Percentiles rank a stretch among this genome's conserved stretches.
Conservation (phyloP, 2,888 invertebrate species). For the Lepeophtheirus nordmannii region DNA sequence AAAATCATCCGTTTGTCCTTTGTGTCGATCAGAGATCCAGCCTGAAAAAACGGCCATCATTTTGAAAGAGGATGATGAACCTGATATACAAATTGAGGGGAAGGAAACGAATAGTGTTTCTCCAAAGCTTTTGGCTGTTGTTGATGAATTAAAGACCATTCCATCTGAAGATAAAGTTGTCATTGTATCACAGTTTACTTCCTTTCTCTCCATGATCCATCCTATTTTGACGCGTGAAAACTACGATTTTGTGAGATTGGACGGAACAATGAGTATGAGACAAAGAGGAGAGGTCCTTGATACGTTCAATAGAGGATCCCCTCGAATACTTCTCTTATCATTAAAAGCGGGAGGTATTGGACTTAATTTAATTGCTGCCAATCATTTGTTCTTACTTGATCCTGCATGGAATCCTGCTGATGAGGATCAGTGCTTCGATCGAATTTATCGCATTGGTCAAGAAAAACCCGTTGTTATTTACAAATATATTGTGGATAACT, state of each 20-base stretch:
- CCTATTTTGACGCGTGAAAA: conserved; percentile 5
- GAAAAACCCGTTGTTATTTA: conserved; percentile 16
- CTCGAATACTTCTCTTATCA: conserved; percentile 23
- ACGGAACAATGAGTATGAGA: conserved; percentile 23
- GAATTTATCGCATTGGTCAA: conserved; percentile 25
- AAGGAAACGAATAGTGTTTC: not conserved
- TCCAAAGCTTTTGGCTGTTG: conserved; percentile 15
- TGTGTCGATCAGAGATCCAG: conserved; percentile 13
- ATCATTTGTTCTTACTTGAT: conserved; percentile 23
- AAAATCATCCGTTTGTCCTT: conserved; percentile 4
- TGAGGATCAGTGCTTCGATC: conserved; percentile 25
- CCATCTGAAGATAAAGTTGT: conserved; percentile 6
- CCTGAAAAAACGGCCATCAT: not conserved
- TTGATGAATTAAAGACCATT: conserved; percentile 5
- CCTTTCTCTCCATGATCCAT: conserved; percentile 20
- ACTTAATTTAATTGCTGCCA: conserved; percentile 23
- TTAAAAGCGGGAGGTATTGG: conserved; percentile 25
- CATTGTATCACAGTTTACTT: conserved; percentile 25
- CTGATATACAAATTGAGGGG: not conserved
- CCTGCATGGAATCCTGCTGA: conserved; percentile 26
- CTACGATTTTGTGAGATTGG: conserved; percentile 18
- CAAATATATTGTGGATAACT: conserved; percentile 20
- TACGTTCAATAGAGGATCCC: not conserved
- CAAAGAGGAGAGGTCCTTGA: not conserved
- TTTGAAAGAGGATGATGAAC: conserved; percentile 11